Evolutionary conservation across 2,113 vertebrate genomes (phyloP), one percentile per base, ranked within the genome.

Genomic region (Thryonomys swinderianus): DNA sequence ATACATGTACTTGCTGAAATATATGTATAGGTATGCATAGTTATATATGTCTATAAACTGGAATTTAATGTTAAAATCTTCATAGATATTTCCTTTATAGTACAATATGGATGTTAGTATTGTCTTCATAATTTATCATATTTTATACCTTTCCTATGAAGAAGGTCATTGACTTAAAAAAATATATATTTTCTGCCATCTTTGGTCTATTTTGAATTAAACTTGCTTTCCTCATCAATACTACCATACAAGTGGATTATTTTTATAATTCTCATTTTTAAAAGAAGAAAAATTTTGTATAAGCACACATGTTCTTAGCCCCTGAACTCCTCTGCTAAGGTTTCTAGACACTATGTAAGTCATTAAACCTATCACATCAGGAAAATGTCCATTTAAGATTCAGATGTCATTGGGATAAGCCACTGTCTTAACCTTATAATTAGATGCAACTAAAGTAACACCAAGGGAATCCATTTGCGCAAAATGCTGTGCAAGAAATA

Each of bases 141-240:
- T 85, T 85, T 94, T 85, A 7, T 45, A 84, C 25, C 83, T 51
- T 48, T 83, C 40, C 37, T 90, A 51, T 82, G 85, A 90, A 32
- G 37, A 95, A 93, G 74, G 6, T 69, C 67, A 25, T 14, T 80
- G 74, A 78, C 79, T 93, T 37, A 34, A 84, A 73, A 53, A 10
- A 20, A 14, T 3, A 25, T 12, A 21, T 18, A 66, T 90, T 80
- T 37, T 21, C 53, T 73, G 30, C 1, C 53, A 84, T n/a, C 25
- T 90, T 30, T 90, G 37, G 76, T 66, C 42, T 18, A 37, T 92
- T 84, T 90, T 62, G 81, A 83, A 92, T 91, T 91, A 86, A 95
- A 80, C 37, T 86, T 67, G 5, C 6, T 67, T 89, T 64, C 45
- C 53, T 57, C 37, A 71, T 67, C 42, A 73, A 59, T 88, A 71